Evolutionary conservation across 2,113 vertebrate species (phyloP).

Genomic region (Psammodynastes pulverulentus): DNA sequence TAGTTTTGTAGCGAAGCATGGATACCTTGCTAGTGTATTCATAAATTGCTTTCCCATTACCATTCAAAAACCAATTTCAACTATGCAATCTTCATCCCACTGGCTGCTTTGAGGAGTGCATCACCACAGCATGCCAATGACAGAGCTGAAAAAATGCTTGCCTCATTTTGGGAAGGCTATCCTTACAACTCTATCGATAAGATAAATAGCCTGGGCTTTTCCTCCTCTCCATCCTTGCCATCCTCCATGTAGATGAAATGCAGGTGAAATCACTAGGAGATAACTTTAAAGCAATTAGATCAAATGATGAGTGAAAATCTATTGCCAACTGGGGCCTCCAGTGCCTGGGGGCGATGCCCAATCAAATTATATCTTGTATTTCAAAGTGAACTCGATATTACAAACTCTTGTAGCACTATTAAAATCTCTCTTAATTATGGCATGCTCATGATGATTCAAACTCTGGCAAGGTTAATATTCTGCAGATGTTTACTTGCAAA

Average conservation of each 20-base stretch:
- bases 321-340: conserved; percentile 2
- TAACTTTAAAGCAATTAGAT: conserved; percentile 14
- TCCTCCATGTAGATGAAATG: conserved; percentile 14
- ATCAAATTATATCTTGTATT: neutral
- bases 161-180: neutral
- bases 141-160: neutral
- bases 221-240: neutral
- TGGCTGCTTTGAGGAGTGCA: neutral
- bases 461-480: conserved; percentile 20
- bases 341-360: neutral
- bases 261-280: neutral
- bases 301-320: neutral
- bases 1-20: no score
- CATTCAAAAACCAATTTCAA: neutral
- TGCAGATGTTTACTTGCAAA: conserved; percentile 23
- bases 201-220: neutral
- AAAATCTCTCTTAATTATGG: conserved; percentile 6
- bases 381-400: neutral
- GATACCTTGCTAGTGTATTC: no score
- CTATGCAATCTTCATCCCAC: neutral
- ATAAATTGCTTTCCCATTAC: neutral
- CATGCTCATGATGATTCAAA: conserved; percentile 12
- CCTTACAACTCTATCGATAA: neutral
- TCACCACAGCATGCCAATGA: neutral
- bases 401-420: neutral